Evolutionary conservation across 2,113 vertebrate genomes (phyloP).

Genomic region (Gorilla gorilla): DNA sequence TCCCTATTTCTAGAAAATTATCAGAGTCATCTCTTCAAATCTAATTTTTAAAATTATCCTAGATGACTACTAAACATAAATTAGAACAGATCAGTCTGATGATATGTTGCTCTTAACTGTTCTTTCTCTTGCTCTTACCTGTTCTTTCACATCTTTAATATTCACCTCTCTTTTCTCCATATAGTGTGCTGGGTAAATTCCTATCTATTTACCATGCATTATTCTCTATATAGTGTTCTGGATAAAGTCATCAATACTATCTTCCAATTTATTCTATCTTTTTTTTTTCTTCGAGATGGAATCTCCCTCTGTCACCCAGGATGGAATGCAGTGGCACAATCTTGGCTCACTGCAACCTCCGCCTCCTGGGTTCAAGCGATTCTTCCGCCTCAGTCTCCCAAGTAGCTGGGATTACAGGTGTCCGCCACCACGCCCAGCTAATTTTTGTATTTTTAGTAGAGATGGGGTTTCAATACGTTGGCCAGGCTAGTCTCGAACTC

Average conservation of each 20-base stretch:
- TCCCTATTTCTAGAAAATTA: neutral
- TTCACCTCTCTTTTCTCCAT: neutral
- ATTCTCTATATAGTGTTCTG: neutral
- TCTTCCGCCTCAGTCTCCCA: too few relatives aligned
- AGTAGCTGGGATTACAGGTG: too few relatives aligned
- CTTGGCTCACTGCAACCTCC: too few relatives aligned
- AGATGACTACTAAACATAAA: neutral
- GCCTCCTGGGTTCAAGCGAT: too few relatives aligned
- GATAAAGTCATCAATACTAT: neutral
- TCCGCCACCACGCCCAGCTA: too few relatives aligned
- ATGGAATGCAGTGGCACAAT: too few relatives aligned
- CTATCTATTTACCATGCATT: neutral
- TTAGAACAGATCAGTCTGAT: neutral
- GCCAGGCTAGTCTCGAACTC: too few relatives aligned
- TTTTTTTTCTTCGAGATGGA: neutral
- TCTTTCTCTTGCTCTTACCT: neutral
- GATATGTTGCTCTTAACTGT: neutral
- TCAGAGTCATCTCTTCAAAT: neutral
- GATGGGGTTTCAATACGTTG: too few relatives aligned
- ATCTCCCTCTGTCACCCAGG: too few relatives aligned
- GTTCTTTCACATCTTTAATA: neutral
- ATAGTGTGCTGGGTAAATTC: neutral
- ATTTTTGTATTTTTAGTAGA: too few relatives aligned
- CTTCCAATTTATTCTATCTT: neutral
- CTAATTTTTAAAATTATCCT: neutral